Percentiles rank a stretch among this genome's conserved stretches.
These are phyloP conservation scores for Apocrypta bakeri DNA, from an alignment of 1,140 invertebrate genomes.

Conservation along the genomic window DNA sequence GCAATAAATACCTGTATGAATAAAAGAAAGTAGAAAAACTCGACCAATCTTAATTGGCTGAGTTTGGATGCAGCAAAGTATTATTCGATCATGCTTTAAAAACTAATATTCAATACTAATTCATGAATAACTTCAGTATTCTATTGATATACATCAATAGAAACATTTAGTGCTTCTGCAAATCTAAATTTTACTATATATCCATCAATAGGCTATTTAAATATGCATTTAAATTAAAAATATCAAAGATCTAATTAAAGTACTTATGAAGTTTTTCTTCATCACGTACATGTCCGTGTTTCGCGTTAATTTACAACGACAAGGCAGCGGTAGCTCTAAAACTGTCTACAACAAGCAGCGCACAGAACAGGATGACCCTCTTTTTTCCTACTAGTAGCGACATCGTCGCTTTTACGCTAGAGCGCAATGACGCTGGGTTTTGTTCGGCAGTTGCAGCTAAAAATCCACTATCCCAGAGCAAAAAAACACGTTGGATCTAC, in stretches of 20 bases:
- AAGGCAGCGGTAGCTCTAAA: not conserved
- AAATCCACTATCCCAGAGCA: not conserved
- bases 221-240: too few relatives aligned
- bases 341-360: not conserved
- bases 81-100: too few relatives aligned
- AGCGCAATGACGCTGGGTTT: not conserved
- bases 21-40: too few relatives aligned
- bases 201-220: too few relatives aligned
- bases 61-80: too few relatives aligned
- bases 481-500: not conserved
- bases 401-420: not conserved
- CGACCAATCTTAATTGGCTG: too few relatives aligned
- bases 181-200: too few relatives aligned
- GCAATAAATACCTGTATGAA: too few relatives aligned
- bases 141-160: too few relatives aligned
- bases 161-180: too few relatives aligned
- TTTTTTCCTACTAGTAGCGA: not conserved
- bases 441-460: not conserved
- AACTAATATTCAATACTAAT: too few relatives aligned
- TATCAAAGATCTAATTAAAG: not conserved
- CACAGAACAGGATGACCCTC: not conserved
- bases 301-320: not conserved
- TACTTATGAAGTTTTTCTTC: not conserved
- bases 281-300: not conserved
- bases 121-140: too few relatives aligned